phyloP scores from a whole-genome alignment of 2,113 vertebrate species.

The Scomber scombrus region DNA sequence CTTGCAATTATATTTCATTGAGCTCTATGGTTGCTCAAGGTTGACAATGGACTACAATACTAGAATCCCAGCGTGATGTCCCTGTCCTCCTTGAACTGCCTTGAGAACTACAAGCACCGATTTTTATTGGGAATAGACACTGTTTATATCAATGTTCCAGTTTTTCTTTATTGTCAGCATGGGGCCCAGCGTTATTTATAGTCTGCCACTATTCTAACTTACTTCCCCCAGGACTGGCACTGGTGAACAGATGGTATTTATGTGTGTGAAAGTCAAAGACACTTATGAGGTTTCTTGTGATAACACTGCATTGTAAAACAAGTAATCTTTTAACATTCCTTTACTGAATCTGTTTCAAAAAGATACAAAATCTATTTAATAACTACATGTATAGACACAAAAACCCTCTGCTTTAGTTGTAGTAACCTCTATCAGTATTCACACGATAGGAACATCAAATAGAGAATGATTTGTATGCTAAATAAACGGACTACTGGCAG shows the following conservation, averaged over 20 bases:
- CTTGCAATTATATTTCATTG: not conserved
- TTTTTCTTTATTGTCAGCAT: conserved; percentile 54
- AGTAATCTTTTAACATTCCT: not conserved
- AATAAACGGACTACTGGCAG: not conserved
- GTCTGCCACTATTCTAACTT: conserved; percentile 40
- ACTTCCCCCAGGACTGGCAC: conserved; percentile 40
- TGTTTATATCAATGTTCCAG: conserved; percentile 57
- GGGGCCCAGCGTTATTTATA: conserved; percentile 57
- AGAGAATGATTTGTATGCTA: not conserved
- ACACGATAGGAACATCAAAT: not conserved
- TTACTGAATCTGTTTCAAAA: not conserved
- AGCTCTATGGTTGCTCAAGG: conserved; percentile 44
- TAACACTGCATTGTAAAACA: not conserved
- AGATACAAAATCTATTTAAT: not conserved
- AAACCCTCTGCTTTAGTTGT: not conserved
- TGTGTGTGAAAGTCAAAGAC: conserved; percentile 54
- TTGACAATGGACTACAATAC: conserved; percentile 50
- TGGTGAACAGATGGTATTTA: conserved; percentile 59
- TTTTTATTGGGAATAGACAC: conserved; percentile 50
- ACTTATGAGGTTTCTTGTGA: conserved; percentile 12
- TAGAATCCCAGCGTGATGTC: conserved; percentile 48
- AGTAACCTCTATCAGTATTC: conserved; percentile 12
- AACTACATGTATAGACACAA: not conserved
- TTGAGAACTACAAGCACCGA: conserved; percentile 22
- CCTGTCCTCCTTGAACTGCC: conserved; percentile 45